Percentiles rank a stretch among this genome's conserved stretches.
These are phyloP conservation scores for Leptopilina syphax DNA, from an alignment of 2,888 invertebrate species.

Conservation along the genomic window DNA sequence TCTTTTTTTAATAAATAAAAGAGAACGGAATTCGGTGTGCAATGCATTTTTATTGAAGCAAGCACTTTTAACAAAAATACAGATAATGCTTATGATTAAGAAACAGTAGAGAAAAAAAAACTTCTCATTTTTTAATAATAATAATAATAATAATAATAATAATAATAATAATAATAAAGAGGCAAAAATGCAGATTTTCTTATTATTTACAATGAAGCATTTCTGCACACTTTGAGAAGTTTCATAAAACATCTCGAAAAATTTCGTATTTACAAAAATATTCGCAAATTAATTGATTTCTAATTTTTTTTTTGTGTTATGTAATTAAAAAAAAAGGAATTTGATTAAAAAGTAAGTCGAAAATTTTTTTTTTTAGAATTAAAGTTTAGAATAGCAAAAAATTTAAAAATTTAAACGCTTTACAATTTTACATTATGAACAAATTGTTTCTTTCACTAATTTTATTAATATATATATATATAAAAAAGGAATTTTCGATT, in stretches of 20 bases:
- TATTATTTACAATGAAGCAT: conserved; percentile 33
- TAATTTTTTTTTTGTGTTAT: not conserved
- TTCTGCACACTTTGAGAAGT: conserved; percentile 11
- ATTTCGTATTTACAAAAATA: conserved; percentile 33
- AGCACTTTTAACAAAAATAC: conserved; percentile 40
- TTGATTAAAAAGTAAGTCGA: conserved; percentile 14
- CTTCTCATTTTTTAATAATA: conserved; percentile 4
- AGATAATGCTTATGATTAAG: conserved; percentile 34
- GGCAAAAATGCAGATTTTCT: conserved; percentile 34
- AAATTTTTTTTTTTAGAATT: not conserved
- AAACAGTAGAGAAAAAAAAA: conserved; percentile 38
- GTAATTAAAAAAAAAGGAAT: not conserved
- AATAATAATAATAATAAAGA: not conserved
- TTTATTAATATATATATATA: not conserved
- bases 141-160: too few relatives aligned
- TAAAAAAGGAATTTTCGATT: not conserved
- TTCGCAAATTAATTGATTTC: conserved; percentile 11
- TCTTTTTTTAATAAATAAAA: conserved; percentile 1
- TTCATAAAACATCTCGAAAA: conserved; percentile 10
- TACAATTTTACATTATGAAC: conserved; percentile 37
- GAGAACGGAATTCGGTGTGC: conserved; percentile 19
- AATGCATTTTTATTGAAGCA: conserved; percentile 39
- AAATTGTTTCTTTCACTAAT: not conserved
- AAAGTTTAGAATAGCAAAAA: not conserved
- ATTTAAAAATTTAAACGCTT: not conserved